Percentiles rank a stretch among this genome's conserved stretches.
Evolutionary conservation across 2,797 vertebrate genomes (phyloP).

Genomic region (Enteromius anoplus): DNA sequence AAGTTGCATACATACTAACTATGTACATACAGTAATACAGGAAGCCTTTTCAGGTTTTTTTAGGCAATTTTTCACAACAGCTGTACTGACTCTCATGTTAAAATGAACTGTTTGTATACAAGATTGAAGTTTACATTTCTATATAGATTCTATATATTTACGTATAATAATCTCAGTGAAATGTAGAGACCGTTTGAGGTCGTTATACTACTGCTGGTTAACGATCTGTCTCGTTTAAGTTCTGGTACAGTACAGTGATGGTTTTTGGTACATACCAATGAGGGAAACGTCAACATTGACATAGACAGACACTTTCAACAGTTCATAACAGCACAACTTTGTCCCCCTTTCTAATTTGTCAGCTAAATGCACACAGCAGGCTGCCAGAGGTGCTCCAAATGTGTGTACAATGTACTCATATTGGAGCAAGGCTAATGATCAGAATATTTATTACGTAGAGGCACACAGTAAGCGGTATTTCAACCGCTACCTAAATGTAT

Average conservation of each 20-base stretch:
- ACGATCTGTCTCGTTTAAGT: slow-evolving; percentile 53
- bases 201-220: slow-evolving; percentile 55
- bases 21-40: slow-evolving; percentile 75
- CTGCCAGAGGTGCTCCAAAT: slow-evolving; percentile 12
- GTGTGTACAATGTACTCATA: slow-evolving; percentile 29
- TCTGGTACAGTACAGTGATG: slow-evolving; percentile 56
- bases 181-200: slow-evolving; percentile 47
- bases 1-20: slow-evolving; percentile 69
- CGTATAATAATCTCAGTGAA: slow-evolving; percentile 59
- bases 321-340: slow-evolving; percentile 56
- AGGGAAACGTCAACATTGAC: slow-evolving; percentile 44
- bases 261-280: slow-evolving; percentile 62
- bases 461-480: slow-evolving; percentile 30
- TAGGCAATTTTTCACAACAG: slow-evolving; percentile 54
- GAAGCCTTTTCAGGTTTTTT: slow-evolving; percentile 55
- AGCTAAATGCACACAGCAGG: slow-evolving; percentile 37
- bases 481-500: background rate
- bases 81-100: slow-evolving; percentile 60
- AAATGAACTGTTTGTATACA: slow-evolving; percentile 61
- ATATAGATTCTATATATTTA: slow-evolving; percentile 61
- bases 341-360: slow-evolving; percentile 15
- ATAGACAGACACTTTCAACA: slow-evolving; percentile 48
- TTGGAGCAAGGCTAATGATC: slow-evolving; percentile 28
- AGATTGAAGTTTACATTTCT: slow-evolving; percentile 66
- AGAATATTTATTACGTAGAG: slow-evolving; percentile 23